Conservation (phyloP, 2,888 invertebrate species). For the Ennomos fuscantarius region DNA sequence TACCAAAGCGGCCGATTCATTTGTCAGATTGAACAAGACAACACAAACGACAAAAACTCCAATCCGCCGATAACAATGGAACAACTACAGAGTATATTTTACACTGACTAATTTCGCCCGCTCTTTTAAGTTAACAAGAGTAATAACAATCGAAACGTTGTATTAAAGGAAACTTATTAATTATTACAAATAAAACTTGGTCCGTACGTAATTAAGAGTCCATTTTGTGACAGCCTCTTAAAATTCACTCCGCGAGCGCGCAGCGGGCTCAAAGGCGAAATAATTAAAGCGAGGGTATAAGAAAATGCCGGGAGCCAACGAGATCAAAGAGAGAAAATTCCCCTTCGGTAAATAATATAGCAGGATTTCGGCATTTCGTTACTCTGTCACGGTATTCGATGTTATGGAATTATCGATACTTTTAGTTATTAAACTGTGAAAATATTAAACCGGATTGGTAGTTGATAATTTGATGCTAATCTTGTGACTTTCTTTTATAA, state of each 20-base stretch:
- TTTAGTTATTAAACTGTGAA: no score
- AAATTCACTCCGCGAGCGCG: constrained; percentile 75
- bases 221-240: constrained; percentile 81
- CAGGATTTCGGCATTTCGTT: constrained; percentile 61
- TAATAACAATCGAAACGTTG: constrained; percentile 44
- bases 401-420: constrained; percentile 36
- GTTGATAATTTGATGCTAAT: no score
- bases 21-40: no score
- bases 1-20: no score
- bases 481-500: no score
- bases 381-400: constrained; percentile 10
- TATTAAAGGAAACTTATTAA: constrained; percentile 68
- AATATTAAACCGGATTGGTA: no score
- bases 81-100: constrained; percentile 2
- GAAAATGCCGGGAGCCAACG: constrained; percentile 69
- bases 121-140: constrained; percentile 9
- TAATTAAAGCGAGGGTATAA: constrained; percentile 80
- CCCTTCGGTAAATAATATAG: constrained; percentile 72
- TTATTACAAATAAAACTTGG: constrained; percentile 77
- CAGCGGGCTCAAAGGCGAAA: constrained; percentile 78
- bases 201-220: constrained; percentile 77
- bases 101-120: constrained; percentile 3
- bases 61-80: not conserved
- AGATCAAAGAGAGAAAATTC: constrained; percentile 78
- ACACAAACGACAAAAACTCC: no score